Base-by-base conservation (phyloP, 2,797 vertebrate genomes). In the Eulemur coronatus region DNA sequence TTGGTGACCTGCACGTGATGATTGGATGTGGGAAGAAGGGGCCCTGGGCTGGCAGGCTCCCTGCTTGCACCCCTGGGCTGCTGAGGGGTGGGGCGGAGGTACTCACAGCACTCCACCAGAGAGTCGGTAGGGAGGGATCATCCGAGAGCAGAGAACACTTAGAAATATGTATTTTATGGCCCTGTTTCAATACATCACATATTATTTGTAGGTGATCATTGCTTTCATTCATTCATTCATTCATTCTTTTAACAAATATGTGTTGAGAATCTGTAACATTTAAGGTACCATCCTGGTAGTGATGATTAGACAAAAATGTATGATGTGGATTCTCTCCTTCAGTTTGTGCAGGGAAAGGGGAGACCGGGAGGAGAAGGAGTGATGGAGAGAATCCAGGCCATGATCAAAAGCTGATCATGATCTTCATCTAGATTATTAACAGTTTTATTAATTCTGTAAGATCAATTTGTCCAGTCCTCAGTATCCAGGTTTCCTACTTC, bases 351-450 rank as follows among this genome's bases (percentile, higher is more conserved):
- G 1, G 52, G 24, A 30, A 65, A 84, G 22, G 18, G 41, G 48
- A 65, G 17, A 43, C 4, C 33, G 17, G 17, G 1, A 14, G 24
- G 2, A 14, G n/a, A 72, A 59, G 26, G 52, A 10, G 1, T 0
- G 1, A 22, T 20, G 38, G 82, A 43, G 14, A 88, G 10, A 38
- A 41, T 24, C 26, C 22, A n/a, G 0, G 6, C 6, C 1, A 2
- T 8, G 22, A 14, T 12, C 59, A 59, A 57, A 70, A n/a, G 30
- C 13, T 0, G 0, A 38, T 38, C 35, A 35, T 70, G 65, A 84
- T 33, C 4, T 46, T 92, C 7, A 52, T 9, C 24, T 67, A 15
- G 8, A 59, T 94, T 72, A 91, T 20, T 70, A 52, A 35, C 33
- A 30, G 24, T 52, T 65, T 30, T 78, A 81, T 35, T 38, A 75